A percentile compares a stretch with the other conserved stretches of the same genome.
phyloP scores from a whole-genome alignment of 2,888 invertebrate genomes.

The Macrosoma leucophasiata region DNA sequence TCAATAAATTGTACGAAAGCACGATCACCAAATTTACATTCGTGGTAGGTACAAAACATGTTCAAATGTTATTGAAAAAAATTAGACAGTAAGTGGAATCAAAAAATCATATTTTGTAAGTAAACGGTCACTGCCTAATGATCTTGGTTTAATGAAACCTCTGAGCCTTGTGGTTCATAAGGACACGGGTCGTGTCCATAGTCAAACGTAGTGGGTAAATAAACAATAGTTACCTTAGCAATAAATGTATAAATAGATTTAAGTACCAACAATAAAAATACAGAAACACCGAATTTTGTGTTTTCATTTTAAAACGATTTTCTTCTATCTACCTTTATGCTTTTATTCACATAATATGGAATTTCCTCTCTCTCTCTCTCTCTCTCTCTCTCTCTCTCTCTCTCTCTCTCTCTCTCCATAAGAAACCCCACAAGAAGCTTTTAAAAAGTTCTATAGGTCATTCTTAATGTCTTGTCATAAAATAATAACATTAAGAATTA shows the following conservation, averaged over 20 bases:
- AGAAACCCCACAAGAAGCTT: too few species aligned
- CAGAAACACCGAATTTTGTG: slow-evolving; percentile 13
- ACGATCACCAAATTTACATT: too few species aligned
- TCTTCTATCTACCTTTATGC: too few species aligned
- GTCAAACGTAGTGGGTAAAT: slow-evolving; percentile 61
- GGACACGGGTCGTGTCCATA: slow-evolving; percentile 51
- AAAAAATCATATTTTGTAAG: slow-evolving; percentile 27
- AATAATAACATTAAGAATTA: too few species aligned
- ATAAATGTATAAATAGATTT: slow-evolving; percentile 53
- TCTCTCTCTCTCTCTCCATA: too few species aligned
- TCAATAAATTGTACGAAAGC: too few species aligned
- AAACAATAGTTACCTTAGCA: slow-evolving; percentile 56
- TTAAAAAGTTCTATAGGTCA: too few species aligned
- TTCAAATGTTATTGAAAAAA: slow-evolving; percentile 9
- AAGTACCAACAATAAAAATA: slow-evolving; percentile 45
- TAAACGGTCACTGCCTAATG: slow-evolving; percentile 56
- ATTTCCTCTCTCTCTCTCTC: too few species aligned
- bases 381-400: too few species aligned
- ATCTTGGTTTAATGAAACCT: slow-evolving; percentile 39
- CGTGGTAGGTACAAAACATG: slow-evolving; percentile 8
- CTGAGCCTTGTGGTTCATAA: slow-evolving; percentile 37
- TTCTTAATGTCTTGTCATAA: too few species aligned
- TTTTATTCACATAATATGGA: too few species aligned
- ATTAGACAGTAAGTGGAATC: slow-evolving; percentile 22
- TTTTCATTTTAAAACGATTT: slow-evolving; percentile 11